Conservation (phyloP, 2,113 vertebrate genomes). For the Cariama cristata region DNA sequence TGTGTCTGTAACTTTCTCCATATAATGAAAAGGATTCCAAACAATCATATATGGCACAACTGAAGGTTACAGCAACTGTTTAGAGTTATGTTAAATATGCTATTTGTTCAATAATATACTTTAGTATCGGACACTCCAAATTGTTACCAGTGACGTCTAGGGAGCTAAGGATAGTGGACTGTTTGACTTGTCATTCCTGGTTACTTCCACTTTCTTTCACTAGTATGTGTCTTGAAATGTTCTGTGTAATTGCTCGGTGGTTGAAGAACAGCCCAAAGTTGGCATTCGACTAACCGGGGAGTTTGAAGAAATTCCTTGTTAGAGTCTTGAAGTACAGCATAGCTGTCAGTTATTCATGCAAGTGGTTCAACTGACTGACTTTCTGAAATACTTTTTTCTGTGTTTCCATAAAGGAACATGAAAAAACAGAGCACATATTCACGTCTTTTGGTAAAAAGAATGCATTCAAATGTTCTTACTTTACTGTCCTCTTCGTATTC, state of each 20-base stretch:
- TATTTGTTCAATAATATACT: background rate
- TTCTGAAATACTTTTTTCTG: background rate
- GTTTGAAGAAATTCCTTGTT: background rate
- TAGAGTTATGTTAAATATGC: background rate
- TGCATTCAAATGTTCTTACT: background rate
- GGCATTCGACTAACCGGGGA: background rate
- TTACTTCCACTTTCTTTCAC: background rate
- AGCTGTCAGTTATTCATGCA: background rate
- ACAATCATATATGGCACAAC: background rate
- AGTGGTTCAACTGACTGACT: background rate
- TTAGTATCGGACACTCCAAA: background rate
- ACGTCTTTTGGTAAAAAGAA: background rate
- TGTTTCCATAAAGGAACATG: background rate
- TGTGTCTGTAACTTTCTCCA: background rate
- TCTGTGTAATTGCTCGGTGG: background rate
- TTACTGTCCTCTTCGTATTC: background rate
- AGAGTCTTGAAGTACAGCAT: background rate
- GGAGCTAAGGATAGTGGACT: background rate
- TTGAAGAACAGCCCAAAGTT: background rate
- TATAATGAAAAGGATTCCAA: background rate
- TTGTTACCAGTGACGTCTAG: background rate
- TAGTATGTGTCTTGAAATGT: background rate
- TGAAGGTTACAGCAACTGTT: background rate
- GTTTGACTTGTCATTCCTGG: background rate
- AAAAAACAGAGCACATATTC: background rate